phyloP scores from a whole-genome alignment of 2,113 vertebrate genomes.

The Suncus etruscus region DNA sequence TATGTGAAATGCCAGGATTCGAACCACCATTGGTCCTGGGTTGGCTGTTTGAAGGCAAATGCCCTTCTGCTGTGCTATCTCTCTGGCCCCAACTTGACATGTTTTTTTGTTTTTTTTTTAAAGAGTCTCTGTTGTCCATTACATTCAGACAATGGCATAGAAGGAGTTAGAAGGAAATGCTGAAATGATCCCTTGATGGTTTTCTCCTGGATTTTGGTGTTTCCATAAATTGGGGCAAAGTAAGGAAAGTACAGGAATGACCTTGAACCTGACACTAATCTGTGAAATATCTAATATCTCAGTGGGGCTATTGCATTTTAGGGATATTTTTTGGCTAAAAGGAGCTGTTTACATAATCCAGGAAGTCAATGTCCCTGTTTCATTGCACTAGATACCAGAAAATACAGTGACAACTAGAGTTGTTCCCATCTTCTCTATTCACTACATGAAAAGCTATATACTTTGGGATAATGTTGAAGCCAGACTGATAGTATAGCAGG shows the following conservation, averaged over 20 bases:
- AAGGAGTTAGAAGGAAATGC: neutral
- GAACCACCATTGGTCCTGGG: too few species aligned
- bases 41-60: too few species aligned
- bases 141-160: neutral
- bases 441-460: neutral
- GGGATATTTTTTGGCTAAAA: neutral
- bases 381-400: slow-evolving; percentile 2
- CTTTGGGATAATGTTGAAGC: neutral
- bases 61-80: too few species aligned
- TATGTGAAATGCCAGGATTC: too few species aligned
- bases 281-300: neutral
- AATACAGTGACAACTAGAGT: neutral
- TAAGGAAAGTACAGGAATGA: neutral
- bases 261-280: slow-evolving; percentile 17
- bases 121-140: neutral
- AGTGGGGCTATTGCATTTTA: neutral
- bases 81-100: too few species aligned
- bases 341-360: neutral
- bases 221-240: slow-evolving; percentile 23
- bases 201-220: slow-evolving; percentile 10
- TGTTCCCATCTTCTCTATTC: neutral
- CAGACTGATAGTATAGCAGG: too few species aligned
- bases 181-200: neutral
- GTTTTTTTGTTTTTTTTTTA: neutral
- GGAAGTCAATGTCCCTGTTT: neutral